Conservation (phyloP, 2,113 vertebrate genomes). For the Stomatorhinus ivindoensis region DNA sequence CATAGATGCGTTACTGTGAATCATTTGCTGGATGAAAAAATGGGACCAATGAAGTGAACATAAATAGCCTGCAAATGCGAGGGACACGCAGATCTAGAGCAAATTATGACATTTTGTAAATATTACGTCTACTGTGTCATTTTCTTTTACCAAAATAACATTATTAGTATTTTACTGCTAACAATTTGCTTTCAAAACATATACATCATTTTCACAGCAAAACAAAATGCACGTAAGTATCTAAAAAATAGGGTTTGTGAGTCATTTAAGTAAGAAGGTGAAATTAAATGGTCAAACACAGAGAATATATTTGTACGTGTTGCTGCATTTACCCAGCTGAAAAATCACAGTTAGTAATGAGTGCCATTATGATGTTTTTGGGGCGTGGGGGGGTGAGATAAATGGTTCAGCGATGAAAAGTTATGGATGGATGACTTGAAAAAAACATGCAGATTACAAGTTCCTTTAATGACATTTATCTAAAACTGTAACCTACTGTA, state of each 20-base stretch:
- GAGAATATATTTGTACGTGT: neutral
- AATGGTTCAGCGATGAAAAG: neutral
- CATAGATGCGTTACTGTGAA: neutral
- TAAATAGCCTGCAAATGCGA: neutral
- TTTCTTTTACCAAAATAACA: neutral
- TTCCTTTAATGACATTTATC: neutral
- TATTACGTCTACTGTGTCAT: neutral
- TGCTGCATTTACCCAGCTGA: neutral
- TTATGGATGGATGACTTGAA: neutral
- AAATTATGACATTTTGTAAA: neutral
- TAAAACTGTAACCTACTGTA: neutral
- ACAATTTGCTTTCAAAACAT: neutral
- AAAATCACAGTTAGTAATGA: neutral
- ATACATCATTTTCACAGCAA: neutral
- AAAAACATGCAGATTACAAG: neutral
- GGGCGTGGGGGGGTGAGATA: neutral
- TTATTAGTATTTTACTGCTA: neutral
- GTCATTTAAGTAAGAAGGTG: neutral
- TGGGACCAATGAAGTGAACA: neutral
- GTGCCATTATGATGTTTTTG: neutral
- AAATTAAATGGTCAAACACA: neutral
- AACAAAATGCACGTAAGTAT: neutral
- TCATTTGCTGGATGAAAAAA: neutral
- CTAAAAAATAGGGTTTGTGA: neutral
- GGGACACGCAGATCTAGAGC: neutral